Base-by-base conservation (phyloP, 2,797 vertebrate species). In the Gambusia yucatana region DNA sequence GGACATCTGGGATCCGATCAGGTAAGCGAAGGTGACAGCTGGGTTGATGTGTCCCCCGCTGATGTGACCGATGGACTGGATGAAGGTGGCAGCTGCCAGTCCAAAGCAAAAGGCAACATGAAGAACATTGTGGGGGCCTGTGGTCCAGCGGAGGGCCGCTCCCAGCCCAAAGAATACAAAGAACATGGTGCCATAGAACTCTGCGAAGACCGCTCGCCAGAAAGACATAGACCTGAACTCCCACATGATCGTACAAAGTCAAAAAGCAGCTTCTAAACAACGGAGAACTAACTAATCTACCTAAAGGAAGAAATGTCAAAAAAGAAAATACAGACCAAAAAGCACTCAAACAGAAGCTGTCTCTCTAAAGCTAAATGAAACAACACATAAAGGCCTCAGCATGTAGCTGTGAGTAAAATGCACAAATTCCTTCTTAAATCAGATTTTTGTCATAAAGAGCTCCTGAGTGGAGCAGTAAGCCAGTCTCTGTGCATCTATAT, bases 31-130 rank as follows among this genome's bases (percentile, higher is more conserved):
- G 73, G 98, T 99, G 89, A 99, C 95, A 6, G 98, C 98, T 2
- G 98, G 98, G 92, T 99, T 99, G 93, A 98, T 94, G 86, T 99
- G 97, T 82, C 97, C 98, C 22, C 98, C 98, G 30, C 98, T 99
- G 93, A 99, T 96, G 84, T 97, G 97, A 79, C 98, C 97, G 48
- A 99, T 94, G 77, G 96, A 95, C 93, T 99, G 98, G 92, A 98
- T 97, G 89, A 99, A 89, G 2, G 97, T 99, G 90, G 97, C 97
- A 46, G 97, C 95, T 20, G 96, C 97, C 91, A 99, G 90, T 52
- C 98, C 98, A 20, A 99, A 99, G 92, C 97, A 97, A 92, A 99
- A 85, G 84, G 97, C 97, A 83, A 98, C 96, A 59, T 96, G 97
- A 43, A 99, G 90, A 77, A 98, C 93, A 5, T 97, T 96, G 84